These are phyloP conservation scores for Sinocyclocheilus anshuiensis DNA, from an alignment of 2,113 vertebrate species.

Conservation along the genomic window DNA sequence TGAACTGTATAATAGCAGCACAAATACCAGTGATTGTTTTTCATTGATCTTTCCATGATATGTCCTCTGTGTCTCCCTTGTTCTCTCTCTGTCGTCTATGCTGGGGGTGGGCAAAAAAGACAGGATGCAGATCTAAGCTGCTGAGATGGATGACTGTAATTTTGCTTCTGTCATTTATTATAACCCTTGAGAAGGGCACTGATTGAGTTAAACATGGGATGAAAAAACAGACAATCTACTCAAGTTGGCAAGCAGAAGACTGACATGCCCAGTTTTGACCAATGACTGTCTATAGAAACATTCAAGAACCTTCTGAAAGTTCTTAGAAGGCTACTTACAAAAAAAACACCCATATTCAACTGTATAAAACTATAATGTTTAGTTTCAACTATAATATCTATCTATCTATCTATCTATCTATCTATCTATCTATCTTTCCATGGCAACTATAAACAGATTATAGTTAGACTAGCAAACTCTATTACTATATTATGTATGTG, in stretches of 20 bases:
- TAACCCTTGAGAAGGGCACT: slow-evolving; percentile 68
- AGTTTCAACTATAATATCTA: too few relatives aligned
- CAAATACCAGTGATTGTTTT: neutral
- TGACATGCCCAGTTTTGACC: slow-evolving; percentile 40
- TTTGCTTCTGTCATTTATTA: slow-evolving; percentile 72
- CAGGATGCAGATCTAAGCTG: slow-evolving; percentile 39
- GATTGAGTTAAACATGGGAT: slow-evolving; percentile 69
- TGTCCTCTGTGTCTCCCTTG: neutral
- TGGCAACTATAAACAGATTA: too few relatives aligned
- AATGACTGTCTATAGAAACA: slow-evolving; percentile 31
- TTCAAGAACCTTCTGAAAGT: neutral
- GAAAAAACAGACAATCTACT: slow-evolving; percentile 68
- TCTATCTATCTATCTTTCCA: neutral
- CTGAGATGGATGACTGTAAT: slow-evolving; percentile 75
- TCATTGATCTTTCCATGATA: slow-evolving; percentile 3
- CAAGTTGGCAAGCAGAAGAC: slow-evolving; percentile 53
- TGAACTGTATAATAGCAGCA: neutral
- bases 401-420: neutral
- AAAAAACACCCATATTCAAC: slow-evolving; percentile 17
- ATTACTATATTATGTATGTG: too few relatives aligned
- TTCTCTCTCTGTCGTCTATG: neutral
- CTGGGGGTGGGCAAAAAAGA: slow-evolving; percentile 27
- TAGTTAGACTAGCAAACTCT: too few relatives aligned
- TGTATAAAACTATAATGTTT: neutral
- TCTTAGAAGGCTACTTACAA: slow-evolving; percentile 10